Evolutionary conservation across 1,140 invertebrate species (phyloP), one percentile per base, ranked within the genome.

Genomic region (Caligus rogercresseyi): DNA sequence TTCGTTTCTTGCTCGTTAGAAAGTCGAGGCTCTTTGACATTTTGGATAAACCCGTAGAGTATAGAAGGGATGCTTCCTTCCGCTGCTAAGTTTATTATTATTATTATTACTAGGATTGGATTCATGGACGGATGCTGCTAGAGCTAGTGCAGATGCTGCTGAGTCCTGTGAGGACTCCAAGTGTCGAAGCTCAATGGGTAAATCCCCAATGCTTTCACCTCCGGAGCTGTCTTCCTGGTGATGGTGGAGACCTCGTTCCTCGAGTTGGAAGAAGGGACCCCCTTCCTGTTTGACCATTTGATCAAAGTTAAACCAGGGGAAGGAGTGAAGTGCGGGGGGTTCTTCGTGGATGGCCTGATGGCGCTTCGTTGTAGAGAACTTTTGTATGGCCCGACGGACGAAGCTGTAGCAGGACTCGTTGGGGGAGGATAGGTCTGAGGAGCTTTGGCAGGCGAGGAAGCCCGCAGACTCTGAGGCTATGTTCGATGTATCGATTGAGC

Each of bases 401-500:
- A 92, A 93, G 69, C 87, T 90, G 74, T 93, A 93, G 70, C 89
- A 93, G 3, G 87, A 89, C 75, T 92, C 89, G 68, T 89, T 90
- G 2, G 89, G 88, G 67, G 85, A 89, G 23, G 87, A 89, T 1
- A 91, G 77, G 66, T 87, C 87, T 21, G 85, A 87, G 56, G 83
- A 86, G 65, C 84, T 85, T 24, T 83, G 83, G 1, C 85, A 88
- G 54, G 19, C 52, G n/a, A 52, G 14, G 24, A 18, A 65, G 7
- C 31, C 31, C 7, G 31, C 31, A n/a, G 31, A 43, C n/a, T 43
- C 31, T 11, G 7, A n/a, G 16, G 11, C 15, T 25, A 1, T 43
- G 15, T 20, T 61, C 59, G 23, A 61, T 25, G 25, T 25, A 55
- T 43, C 63, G 19, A 20, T 16, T 26, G 15, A 24, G 15, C 3